Evolutionary conservation across 2,113 vertebrate species (phyloP), one percentile per base, ranked within the genome.

Genomic region (Galemys pyrenaicus): DNA sequence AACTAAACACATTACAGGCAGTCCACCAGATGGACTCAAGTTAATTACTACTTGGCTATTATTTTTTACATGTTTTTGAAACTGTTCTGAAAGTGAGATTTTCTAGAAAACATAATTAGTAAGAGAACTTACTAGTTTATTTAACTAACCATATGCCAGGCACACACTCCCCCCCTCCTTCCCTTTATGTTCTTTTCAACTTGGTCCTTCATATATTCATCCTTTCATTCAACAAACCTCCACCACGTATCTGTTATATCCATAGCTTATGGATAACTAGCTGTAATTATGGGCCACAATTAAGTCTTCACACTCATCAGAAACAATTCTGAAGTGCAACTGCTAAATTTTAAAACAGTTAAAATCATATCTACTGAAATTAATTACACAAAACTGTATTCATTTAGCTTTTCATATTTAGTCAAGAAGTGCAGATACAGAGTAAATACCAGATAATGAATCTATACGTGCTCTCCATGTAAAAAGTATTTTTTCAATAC

Each of bases 1-100:
- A 98, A 98, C 98, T 97, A 98, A 98, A 98, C 97, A 98, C 98
- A 97, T 97, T 97, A 97, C 96, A 98, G 97, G 98, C 97, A 98
- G 98, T 98, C 98, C 97, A 82, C 97, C 96, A 98, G 97, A 97
- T 96, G 90, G 97, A 98, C 96, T 97, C 97, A 98, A 98, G 98
- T 98, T 97, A 98, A 98, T 98, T 98, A 98, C 97, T 97, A 97
- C 97, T 98, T 97, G 91, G 94, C 93, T 97, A 96, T 98, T 98
- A 97, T 97, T 97, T 97, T 46, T 32, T 12, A 58, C 92, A 75
- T 98, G 98, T 98, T 98, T 98, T 97, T 97, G 95, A 98, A 98
- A 98, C 97, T 98, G 94, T 98, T 98, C 96, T 95, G 95, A 96
- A 98, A 97, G 97, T 98, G 96, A 98, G 97, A 97, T 94, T 97